Evolutionary conservation across 2,797 vertebrate species (phyloP).

Genomic region (Leptodactylus fallax): DNA sequence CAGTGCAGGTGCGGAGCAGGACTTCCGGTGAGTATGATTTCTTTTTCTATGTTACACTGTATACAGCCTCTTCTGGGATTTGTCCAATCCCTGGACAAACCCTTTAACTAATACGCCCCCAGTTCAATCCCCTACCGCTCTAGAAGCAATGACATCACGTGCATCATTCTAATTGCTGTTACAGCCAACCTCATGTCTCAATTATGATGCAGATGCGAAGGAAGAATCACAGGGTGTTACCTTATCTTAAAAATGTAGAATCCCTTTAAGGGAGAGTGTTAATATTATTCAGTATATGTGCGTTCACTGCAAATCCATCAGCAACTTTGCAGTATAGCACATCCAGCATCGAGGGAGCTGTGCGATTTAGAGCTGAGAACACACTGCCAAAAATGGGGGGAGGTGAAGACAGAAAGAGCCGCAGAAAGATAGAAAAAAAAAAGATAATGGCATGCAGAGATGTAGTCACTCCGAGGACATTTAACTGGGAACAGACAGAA

Average conservation of each 20-base stretch:
- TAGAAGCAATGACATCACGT: too few relatives aligned
- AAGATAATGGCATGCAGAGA: constrained; percentile 48
- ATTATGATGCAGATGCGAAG: too few relatives aligned
- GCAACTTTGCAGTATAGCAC: constrained; percentile 39
- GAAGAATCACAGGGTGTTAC: too few relatives aligned
- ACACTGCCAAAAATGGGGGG: constrained; percentile 38
- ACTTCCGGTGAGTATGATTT: too few relatives aligned
- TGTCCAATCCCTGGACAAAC: too few relatives aligned
- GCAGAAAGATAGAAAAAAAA: background rate
- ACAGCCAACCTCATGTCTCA: too few relatives aligned
- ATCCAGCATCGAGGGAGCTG: constrained; percentile 15
- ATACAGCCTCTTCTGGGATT: too few relatives aligned
- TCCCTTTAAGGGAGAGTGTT: background rate
- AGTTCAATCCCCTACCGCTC: too few relatives aligned
- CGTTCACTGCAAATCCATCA: constrained; percentile 38
- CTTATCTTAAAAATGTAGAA: background rate
- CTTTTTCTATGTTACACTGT: too few relatives aligned
- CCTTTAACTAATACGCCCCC: too few relatives aligned
- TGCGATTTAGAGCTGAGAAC: constrained; percentile 57
- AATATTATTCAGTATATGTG: background rate
- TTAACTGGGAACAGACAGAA: constrained; percentile 52
- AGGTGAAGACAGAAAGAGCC: constrained; percentile 17
- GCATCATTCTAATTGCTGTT: too few relatives aligned
- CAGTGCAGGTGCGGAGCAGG: too few relatives aligned
- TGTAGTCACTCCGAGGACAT: constrained; percentile 56